Base-by-base conservation (phyloP, 1,140 invertebrate genomes). In the Cydia amplana region DNA sequence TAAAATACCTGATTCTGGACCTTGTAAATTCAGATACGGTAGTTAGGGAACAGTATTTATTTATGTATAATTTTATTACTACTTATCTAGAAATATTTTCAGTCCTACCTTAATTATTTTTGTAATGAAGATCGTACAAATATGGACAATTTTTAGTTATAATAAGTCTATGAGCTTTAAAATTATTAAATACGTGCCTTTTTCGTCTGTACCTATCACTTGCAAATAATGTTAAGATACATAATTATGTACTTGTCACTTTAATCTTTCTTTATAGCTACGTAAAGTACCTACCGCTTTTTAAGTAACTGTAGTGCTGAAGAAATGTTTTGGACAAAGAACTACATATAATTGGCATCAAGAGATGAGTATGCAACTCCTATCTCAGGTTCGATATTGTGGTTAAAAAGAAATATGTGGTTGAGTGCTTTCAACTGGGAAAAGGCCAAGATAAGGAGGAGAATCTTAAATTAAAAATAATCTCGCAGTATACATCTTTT, bases 151-250 rank as follows among this genome's bases (percentile, higher is more conserved):
- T 60, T 9, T 60, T 60, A 60, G 18, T 60, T 60, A 60, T 23
- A n/a, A n/a, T 70, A 70, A 70, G n/a, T 70, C 7, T 70, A 70
- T 70, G 36, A 70, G 65, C 65, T 70, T 70, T 70, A 70, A 70
- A 70, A 43, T 9, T 40, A 70, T 70, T n/a, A 40, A 2, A 70
- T 40, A 70, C 7, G n/a, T 12, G 20, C 4, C 20, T 60, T 12
- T 23, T 60, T 10, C n/a, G 20, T 23, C 7, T 23, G 55, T 60
- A 16, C 43, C 43, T 46, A 14, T 46, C 2, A 46, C 5, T 25
- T 64, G 4, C 63, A 64, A 64, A 14, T 64, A 25, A 64, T 28
- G 10, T 16, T 23, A 64, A 23, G 25, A 64, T 64, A 25, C 23
- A 28, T 25, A 6, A 6, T 5, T 6, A 23, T 64, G 25, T 25